Percentiles rank a stretch among this genome's conserved stretches.
phyloP scores from a whole-genome alignment of 2,113 vertebrate genomes.

The Sciurus niger region DNA sequence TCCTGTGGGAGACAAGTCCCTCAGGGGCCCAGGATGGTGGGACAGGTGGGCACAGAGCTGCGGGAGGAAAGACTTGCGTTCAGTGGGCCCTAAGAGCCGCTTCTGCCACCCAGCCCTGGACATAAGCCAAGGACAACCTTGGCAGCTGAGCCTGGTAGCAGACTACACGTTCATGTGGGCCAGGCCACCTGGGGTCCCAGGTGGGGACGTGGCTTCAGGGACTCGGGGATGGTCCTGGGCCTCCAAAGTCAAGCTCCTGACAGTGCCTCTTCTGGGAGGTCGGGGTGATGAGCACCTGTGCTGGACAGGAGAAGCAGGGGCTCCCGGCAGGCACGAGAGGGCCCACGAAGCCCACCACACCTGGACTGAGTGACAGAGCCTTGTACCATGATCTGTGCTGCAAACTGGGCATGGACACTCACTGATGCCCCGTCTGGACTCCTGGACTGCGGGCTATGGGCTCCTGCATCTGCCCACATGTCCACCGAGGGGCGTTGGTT shows the following conservation, averaged over 20 bases:
- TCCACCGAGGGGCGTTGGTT: background rate
- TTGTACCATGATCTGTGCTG: too few relatives aligned
- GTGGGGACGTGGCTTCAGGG: background rate
- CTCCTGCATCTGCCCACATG: background rate
- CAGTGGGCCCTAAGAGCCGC: background rate
- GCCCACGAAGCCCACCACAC: background rate
- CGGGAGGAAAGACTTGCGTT: too few relatives aligned
- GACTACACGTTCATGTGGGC: background rate
- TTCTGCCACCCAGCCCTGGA: background rate
- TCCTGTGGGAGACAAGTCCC: background rate
- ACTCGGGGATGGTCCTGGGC: background rate
- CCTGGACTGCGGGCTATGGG: background rate
- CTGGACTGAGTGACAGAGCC: background rate
- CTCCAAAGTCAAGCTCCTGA: background rate
- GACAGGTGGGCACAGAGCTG: background rate
- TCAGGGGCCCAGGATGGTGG: background rate
- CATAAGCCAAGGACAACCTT: background rate
- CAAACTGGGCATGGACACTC: background rate
- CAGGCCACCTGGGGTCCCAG: background rate
- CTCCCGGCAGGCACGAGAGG: background rate
- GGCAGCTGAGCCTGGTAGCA: too few relatives aligned
- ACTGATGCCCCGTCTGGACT: background rate
- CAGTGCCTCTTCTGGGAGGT: too few relatives aligned
- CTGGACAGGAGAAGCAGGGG: background rate
- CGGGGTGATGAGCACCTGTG: background rate